Evolutionary conservation across 2,888 invertebrate species (phyloP).

Genomic region (Aphidius colemani): DNA sequence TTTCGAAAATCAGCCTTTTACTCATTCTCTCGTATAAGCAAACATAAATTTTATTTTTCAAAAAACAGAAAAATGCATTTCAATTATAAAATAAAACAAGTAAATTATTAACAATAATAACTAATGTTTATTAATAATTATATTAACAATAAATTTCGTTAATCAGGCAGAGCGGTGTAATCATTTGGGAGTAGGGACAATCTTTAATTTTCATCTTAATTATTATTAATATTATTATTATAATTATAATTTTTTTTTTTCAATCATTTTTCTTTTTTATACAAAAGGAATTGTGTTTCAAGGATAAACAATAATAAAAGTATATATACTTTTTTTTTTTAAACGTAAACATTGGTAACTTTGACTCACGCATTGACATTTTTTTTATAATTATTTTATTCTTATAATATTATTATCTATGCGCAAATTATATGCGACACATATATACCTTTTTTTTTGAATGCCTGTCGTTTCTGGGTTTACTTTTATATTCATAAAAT

Average conservation of each 20-base stretch:
- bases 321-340: slow-evolving; percentile 36
- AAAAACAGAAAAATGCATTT: too few species aligned
- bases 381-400: slow-evolving; percentile 25
- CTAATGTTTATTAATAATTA: not conserved
- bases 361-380: slow-evolving; percentile 59
- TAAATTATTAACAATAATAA: not conserved
- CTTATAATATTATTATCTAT: slow-evolving; percentile 26
- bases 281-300: too few species aligned
- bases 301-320: slow-evolving; percentile 7
- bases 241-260: slow-evolving; percentile 12
- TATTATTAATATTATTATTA: slow-evolving; percentile 5
- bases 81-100: not conserved
- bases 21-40: slow-evolving; percentile 8
- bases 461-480: slow-evolving; percentile 55
- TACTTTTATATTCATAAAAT: slow-evolving; percentile 29
- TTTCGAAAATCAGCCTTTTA: slow-evolving; percentile 17
- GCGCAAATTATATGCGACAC: slow-evolving; percentile 39
- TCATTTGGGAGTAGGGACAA: slow-evolving; percentile 8
- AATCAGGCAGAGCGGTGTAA: slow-evolving; percentile 9
- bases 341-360: slow-evolving; percentile 59
- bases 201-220: not conserved
- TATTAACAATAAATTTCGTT: slow-evolving; percentile 9
- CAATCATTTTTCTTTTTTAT: slow-evolving; percentile 12
- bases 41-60: too few species aligned
- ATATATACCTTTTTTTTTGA: slow-evolving; percentile 24